Conservation (phyloP, 2,888 invertebrate species). For the Lissonota sp. region DNA sequence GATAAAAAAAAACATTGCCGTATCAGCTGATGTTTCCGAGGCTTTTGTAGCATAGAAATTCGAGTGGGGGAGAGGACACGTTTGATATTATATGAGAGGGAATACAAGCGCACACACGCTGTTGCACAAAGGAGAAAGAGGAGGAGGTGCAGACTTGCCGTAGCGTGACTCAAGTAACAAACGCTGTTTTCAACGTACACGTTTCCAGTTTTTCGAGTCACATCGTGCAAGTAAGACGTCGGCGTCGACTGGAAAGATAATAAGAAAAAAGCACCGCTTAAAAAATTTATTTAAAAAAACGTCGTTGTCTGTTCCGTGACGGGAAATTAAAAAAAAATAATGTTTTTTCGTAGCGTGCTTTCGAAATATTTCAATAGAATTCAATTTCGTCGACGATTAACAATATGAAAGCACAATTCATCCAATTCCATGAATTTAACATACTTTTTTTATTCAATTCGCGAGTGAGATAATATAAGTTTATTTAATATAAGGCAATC, state of each 20-base stretch:
- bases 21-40: too few species aligned
- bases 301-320: neutral
- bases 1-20: too few species aligned
- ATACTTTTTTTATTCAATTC: neutral
- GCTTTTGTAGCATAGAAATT: neutral
- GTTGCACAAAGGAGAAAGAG: slow-evolving; percentile 51
- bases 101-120: slow-evolving; percentile 2
- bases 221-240: slow-evolving; percentile 63
- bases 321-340: neutral
- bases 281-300: too few species aligned
- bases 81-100: slow-evolving; percentile 58
- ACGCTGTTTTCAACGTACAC: slow-evolving; percentile 66
- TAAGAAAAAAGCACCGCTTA: too few species aligned
- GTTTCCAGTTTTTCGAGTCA: slow-evolving; percentile 79
- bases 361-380: neutral
- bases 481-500: slow-evolving; percentile 16
- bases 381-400: slow-evolving; percentile 7
- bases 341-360: neutral
- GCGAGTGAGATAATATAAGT: slow-evolving; percentile 18
- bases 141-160: slow-evolving; percentile 58
- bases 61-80: slow-evolving; percentile 70
- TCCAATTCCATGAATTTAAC: too few species aligned
- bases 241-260: slow-evolving; percentile 11
- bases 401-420: too few species aligned
- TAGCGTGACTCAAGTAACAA: slow-evolving; percentile 64